phyloP scores from a whole-genome alignment of 2,888 invertebrate species.

The Ennomos quercinarius region DNA sequence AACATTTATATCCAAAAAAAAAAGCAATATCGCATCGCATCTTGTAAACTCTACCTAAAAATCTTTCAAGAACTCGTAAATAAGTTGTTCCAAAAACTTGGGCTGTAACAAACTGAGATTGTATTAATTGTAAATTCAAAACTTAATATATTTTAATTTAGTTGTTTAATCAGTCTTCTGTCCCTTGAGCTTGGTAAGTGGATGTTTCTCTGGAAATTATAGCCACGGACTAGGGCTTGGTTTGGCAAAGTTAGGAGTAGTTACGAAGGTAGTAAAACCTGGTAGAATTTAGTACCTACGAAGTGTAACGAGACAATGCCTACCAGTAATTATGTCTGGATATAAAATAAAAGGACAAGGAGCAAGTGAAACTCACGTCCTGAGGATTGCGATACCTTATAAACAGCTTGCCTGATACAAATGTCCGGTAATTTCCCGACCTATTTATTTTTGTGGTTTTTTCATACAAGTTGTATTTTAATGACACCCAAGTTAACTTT shows the following conservation, averaged over 20 bases:
- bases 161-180: constrained; percentile 32
- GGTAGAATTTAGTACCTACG: too few relatives aligned
- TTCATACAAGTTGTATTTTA: too few relatives aligned
- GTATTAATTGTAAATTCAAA: constrained; percentile 37
- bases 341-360: too few relatives aligned
- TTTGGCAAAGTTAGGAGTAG: neutral
- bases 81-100: constrained; percentile 33
- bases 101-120: constrained; percentile 27
- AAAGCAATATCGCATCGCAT: neutral
- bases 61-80: constrained; percentile 24
- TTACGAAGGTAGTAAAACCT: neutral
- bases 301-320: too few relatives aligned
- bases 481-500: too few relatives aligned
- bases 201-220: constrained; percentile 10
- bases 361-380: too few relatives aligned
- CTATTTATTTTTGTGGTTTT: too few relatives aligned
- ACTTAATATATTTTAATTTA: constrained; percentile 38
- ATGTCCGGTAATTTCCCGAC: too few relatives aligned
- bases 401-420: too few relatives aligned
- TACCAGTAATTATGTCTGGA: too few relatives aligned
- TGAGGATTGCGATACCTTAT: too few relatives aligned
- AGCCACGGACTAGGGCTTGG: constrained; percentile 1
- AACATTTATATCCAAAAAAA: too few relatives aligned
- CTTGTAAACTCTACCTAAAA: neutral
- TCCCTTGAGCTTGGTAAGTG: constrained; percentile 17